A percentile compares a stretch with the other conserved stretches of the same genome.
phyloP scores from a whole-genome alignment of 2,797 vertebrate species.

The Sebastes oblongus region DNA sequence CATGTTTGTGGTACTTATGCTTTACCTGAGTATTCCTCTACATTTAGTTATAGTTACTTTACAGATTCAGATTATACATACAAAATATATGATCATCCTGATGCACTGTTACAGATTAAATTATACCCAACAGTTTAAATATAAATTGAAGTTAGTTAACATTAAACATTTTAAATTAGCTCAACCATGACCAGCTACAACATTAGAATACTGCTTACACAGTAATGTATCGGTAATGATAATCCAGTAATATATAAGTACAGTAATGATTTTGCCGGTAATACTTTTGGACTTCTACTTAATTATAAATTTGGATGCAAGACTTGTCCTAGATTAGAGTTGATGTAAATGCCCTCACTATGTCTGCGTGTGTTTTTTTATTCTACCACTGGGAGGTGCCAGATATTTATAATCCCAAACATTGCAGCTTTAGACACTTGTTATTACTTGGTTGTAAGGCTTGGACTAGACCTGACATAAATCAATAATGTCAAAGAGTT shows the following conservation, averaged over 20 bases:
- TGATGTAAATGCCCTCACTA: not conserved
- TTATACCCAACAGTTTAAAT: not conserved
- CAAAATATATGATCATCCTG: not conserved
- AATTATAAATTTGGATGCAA: not conserved
- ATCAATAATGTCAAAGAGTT: not conserved
- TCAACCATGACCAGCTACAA: not conserved
- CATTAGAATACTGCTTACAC: not conserved
- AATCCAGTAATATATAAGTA: not conserved
- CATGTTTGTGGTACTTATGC: not conserved
- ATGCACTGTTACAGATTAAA: not conserved
- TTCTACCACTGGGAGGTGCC: conserved; percentile 1
- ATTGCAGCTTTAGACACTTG: no score
- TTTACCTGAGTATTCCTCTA: not conserved
- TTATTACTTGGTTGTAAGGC: not conserved
- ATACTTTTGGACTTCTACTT: not conserved
- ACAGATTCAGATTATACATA: not conserved
- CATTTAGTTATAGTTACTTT: not conserved
- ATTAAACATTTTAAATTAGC: not conserved
- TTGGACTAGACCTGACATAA: not conserved
- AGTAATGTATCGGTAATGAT: not conserved
- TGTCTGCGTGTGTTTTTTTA: not conserved
- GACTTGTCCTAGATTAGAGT: not conserved
- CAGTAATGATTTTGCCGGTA: not conserved
- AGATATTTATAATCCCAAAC: not conserved
- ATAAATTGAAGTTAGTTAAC: not conserved